Base-by-base conservation (phyloP, 2,888 invertebrate genomes). In the Calliphora vomitoria region DNA sequence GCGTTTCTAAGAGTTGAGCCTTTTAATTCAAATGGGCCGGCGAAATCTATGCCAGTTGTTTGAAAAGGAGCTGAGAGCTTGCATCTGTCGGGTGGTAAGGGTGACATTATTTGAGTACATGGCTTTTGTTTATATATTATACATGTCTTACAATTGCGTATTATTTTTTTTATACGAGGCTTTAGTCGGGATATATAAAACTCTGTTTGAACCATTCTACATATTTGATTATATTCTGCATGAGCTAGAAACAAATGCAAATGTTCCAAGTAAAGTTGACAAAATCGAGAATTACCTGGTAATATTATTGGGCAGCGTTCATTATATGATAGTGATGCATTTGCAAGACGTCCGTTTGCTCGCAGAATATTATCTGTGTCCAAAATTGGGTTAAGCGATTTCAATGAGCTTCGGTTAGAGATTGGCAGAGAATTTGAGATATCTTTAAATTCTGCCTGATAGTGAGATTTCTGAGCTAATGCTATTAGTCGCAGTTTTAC, bases 261-360 rank as follows among this genome's bases (percentile, higher is more conserved):
- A 53, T 78, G 66, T 20, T 13, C 4, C 4, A 78, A 20, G 38
- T 55, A 78, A 35, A 78, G 18, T 3, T 31, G 8, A 35, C 66
- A 78, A 78, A 68, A 38, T 38, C 20, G 15, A 20, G 66, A 78
- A 8, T 78, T 78, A 8, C 50, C 20, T 10, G 78, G 78, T 1
- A 78, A 10, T 55, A 78, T 78, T 15, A 66, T 78, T 1, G 78
- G 78, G 38, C 11, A 76, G 3, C 75, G 60, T 31, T 75, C 75
- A 13, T 13, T 44, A 13, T 44, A 44, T 11, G 44, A 13, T 13
- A 44, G 10, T 4, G 44, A 44, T 44, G 44, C 44, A 13, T 44
- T 44, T 44, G 13, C 8, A 13, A 44, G 44, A 3, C 44, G 44
- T 44, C 44, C 44, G 13, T 60, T 31, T 31, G 60, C 13, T 8